Base-by-base conservation (phyloP, 2,797 vertebrate species). In the Peromyscus aztecus region DNA sequence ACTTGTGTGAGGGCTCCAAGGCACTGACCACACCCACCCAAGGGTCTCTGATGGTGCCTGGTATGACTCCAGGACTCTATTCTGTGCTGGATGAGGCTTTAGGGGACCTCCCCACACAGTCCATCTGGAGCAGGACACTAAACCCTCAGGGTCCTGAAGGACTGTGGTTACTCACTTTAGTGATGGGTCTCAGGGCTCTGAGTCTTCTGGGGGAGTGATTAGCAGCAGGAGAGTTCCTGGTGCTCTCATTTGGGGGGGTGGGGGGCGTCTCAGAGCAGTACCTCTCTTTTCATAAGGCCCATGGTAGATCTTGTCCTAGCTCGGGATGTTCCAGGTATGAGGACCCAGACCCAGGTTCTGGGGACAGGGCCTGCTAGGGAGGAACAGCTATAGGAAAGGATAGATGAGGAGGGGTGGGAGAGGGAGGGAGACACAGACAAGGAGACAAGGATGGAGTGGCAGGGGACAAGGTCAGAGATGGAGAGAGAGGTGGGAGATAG, bases 131-230 rank as follows among this genome's bases (percentile, higher is more conserved):
- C 34, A 24, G 27, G 16, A 6, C 6, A 8, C 4, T 40, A 19
- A 23, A 0, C 8, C 1, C 23, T 2, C 0, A 55, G n/a, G 3
- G 2, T 75, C 43, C 17, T 0, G 31, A 8, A 4, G 37, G 46
- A 1, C 14, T 0, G 7, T 4, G 1, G 11, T 14, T 3, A 0
- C 37, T 40, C 88, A 4, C 61, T 9, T 55, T 2, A 11, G n/a
- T 1, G 76, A 49, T 2, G 0, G 43, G 24, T 37, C 12, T 0
- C 83, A 31, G 43, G 17, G 21, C 8, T 3, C 24, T 7, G 4
- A 1, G 24, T 55, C 61, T 84, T 34, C 89, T 73, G n/a, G 29
- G 43, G 34, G 34, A 85, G 40, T 19, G 12, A 37, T 37, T 57
- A 49, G 61, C 61, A 63, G 40, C 4, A 77, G 46, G 78, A 57